phyloP scores from a whole-genome alignment of 2,888 invertebrate species.

The Sphinx pinastri region DNA sequence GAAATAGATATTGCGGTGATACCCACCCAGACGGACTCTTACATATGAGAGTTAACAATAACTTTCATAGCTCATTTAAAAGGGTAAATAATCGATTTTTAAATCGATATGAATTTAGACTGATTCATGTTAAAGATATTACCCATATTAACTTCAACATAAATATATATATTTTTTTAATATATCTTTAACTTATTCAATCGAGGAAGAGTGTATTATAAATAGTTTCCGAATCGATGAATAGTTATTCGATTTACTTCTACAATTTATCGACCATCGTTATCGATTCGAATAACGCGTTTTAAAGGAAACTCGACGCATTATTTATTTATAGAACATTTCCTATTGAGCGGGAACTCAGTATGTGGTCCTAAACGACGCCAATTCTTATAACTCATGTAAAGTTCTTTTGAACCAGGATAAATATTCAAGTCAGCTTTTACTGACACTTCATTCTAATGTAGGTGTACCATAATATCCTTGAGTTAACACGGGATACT shows the following conservation, averaged over 20 bases:
- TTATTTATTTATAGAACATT: neutral
- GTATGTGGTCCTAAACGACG: slow-evolving; percentile 15
- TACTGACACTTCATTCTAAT: neutral
- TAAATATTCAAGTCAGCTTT: neutral
- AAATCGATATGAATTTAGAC: neutral
- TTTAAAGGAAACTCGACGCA: neutral
- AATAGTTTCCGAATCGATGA: too few species aligned
- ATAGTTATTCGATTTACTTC: too few species aligned
- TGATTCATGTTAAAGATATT: too few species aligned
- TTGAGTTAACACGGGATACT: neutral
- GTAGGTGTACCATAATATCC: neutral
- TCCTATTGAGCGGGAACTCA: slow-evolving; percentile 11
- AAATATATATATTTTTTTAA: too few species aligned
- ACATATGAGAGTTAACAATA: too few species aligned
- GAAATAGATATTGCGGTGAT: too few species aligned
- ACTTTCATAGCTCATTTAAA: neutral
- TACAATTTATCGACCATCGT: neutral
- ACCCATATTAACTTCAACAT: too few species aligned
- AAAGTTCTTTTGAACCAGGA: slow-evolving; percentile 1
- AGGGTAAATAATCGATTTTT: neutral
- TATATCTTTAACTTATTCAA: too few species aligned
- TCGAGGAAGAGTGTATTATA: too few species aligned
- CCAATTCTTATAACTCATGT: slow-evolving; percentile 7
- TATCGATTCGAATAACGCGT: neutral
- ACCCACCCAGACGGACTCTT: too few species aligned